These are phyloP conservation scores for Helobdella robusta DNA, from an alignment of 2,888 invertebrate species.

Conservation along the genomic window DNA sequence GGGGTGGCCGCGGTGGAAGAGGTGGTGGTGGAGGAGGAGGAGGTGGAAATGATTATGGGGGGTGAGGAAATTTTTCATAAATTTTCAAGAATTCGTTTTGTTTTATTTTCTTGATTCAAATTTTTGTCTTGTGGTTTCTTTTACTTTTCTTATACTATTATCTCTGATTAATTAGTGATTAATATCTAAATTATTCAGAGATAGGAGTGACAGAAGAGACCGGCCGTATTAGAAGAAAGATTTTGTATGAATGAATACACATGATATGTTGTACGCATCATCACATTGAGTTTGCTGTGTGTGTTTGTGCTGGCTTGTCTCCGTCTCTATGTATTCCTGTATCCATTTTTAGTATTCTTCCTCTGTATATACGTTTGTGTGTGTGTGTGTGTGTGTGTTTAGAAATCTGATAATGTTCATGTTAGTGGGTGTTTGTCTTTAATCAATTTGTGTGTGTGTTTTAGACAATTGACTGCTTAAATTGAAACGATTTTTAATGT, in stretches of 20 bases:
- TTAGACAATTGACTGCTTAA: no score
- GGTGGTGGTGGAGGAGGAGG: conserved; percentile 22
- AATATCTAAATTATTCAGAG: conserved; percentile 3
- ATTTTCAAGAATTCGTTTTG: neutral
- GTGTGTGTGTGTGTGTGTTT: no score
- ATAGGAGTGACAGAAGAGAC: conserved; percentile 25
- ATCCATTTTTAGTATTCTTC: no score
- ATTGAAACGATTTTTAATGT: no score
- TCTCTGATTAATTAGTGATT: neutral
- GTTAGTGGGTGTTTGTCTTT: no score
- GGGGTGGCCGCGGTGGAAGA: conserved; percentile 20
- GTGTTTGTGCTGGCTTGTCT: no score
- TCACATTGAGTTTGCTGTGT: no score
- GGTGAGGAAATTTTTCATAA: conserved; percentile 10
- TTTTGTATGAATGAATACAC: neutral
- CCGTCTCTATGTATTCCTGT: no score
- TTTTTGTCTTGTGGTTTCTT: neutral
- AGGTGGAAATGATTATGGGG: conserved; percentile 23
- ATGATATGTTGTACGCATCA: no score
- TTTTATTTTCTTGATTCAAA: neutral
- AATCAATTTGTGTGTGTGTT: no score
- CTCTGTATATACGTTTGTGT: no score
- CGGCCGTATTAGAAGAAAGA: conserved; percentile 22
- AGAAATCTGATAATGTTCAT: no score
- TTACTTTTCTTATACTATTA: neutral